Evolutionary conservation across 2,797 vertebrate genomes (phyloP).

Genomic region (Aratinga solstitialis): DNA sequence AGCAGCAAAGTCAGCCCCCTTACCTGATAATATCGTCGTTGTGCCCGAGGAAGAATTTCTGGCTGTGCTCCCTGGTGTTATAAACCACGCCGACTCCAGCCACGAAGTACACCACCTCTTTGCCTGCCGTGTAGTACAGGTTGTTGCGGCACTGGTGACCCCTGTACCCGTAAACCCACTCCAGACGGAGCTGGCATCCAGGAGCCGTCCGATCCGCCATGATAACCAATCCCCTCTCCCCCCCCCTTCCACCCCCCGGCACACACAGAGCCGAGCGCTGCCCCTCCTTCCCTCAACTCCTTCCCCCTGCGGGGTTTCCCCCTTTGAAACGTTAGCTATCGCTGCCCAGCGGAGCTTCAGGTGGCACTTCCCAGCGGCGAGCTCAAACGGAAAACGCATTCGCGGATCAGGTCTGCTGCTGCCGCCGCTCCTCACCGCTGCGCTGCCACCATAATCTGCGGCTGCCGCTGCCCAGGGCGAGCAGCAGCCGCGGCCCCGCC

Average conservation of each 20-base stretch:
- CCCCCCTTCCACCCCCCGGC: background rate
- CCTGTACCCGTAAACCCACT: constrained; percentile 95
- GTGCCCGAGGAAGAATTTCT: constrained; percentile 94
- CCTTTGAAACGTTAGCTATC: background rate
- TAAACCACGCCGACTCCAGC: constrained; percentile 93
- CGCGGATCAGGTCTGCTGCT: constrained; percentile 20
- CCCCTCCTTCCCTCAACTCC: constrained; percentile 30
- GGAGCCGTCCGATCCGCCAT: constrained; percentile 95
- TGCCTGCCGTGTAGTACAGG: constrained; percentile 91
- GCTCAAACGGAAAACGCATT: constrained; percentile 30
- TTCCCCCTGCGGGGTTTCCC: constrained; percentile 19
- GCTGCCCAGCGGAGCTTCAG: constrained; percentile 62
- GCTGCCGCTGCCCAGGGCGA: constrained; percentile 56
- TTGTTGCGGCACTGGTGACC: constrained; percentile 96
- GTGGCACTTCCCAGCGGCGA: constrained; percentile 29
- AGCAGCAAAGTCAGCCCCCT: constrained; percentile 47
- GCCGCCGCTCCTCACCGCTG: background rate
- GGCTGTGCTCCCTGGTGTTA: constrained; percentile 91
- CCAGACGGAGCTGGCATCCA: constrained; percentile 88
- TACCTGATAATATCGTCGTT: constrained; percentile 96
- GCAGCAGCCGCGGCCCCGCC: constrained; percentile 66
- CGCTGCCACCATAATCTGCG: constrained; percentile 71
- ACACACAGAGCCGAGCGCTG: background rate
- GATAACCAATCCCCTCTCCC: constrained; percentile 71
- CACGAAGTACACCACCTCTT: constrained; percentile 95